Percentiles rank a stretch among this genome's conserved stretches.
Conservation (phyloP, 53 echinoderm and acorn worm species). For the Mesocentrotus franciscanus region DNA sequence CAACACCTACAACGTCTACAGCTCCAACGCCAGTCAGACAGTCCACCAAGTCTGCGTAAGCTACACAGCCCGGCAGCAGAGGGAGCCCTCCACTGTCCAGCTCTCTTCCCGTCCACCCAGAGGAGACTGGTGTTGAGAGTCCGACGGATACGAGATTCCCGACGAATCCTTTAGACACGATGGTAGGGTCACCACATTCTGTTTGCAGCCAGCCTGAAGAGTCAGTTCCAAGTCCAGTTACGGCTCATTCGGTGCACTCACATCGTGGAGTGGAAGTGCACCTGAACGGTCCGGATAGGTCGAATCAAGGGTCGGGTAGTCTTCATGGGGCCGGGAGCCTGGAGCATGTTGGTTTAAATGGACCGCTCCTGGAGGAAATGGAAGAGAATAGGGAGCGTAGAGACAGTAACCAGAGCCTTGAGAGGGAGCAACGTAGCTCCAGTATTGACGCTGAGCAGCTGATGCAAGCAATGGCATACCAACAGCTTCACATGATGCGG, state of each 20-base stretch:
- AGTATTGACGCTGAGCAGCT: slow-evolving; percentile 55
- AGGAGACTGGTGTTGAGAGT: slow-evolving; percentile 74
- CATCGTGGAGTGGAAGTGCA: slow-evolving; percentile 64
- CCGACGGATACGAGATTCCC: slow-evolving; percentile 61
- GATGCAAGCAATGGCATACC: slow-evolving; percentile 60
- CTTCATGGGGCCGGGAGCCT: slow-evolving; percentile 57
- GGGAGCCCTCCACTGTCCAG: slow-evolving; percentile 91
- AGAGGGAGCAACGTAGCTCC: slow-evolving; percentile 47
- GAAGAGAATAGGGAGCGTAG: neutral
- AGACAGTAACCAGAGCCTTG: slow-evolving; percentile 62
- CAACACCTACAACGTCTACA: slow-evolving; percentile 90
- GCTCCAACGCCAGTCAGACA: slow-evolving; percentile 86
- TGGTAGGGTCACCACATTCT: slow-evolving; percentile 63
- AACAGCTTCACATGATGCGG: slow-evolving; percentile 60
- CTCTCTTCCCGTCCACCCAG: slow-evolving; percentile 88
- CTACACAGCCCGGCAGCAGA: slow-evolving; percentile 85
- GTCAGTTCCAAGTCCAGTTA: slow-evolving; percentile 52
- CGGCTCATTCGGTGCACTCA: slow-evolving; percentile 62
- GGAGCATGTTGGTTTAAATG: slow-evolving; percentile 59
- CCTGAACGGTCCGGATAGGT: slow-evolving; percentile 51
- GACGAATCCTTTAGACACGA: slow-evolving; percentile 12
- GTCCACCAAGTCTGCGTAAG: slow-evolving; percentile 87
- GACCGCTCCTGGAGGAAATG: slow-evolving; percentile 37
- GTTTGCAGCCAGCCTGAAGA: slow-evolving; percentile 61
- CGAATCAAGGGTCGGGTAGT: slow-evolving; percentile 63